Base-by-base conservation (phyloP, 2,797 vertebrate species). In the Danio albolineatus region DNA sequence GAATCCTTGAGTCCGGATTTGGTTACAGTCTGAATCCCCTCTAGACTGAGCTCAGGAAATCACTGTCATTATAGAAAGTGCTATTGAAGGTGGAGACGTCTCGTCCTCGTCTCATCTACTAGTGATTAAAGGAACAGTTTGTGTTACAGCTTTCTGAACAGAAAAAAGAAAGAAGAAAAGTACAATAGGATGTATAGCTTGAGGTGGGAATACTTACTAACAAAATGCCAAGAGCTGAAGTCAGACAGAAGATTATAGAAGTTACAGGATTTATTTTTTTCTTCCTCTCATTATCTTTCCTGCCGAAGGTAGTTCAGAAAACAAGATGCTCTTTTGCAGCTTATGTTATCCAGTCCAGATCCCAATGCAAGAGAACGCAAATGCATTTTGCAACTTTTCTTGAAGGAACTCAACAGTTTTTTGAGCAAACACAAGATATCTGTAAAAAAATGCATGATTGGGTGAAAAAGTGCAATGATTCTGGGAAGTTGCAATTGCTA, bases 31-130 rank as follows among this genome's bases (percentile, higher is more conserved):
- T 51, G 67, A 71, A 79, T 79, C 79, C 72, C 62, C 78, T 79
- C 78, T 38, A 65, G 67, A 78, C 61, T 79, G 46, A 70, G 60
- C 65, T 81, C 78, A 87, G 89, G 89, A 90, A 90, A 91, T 89
- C 10, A 84, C 61, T 48, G 81, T 88, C 82, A 78, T 89, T 87
- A 87, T 83, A 87, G 88, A 91, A 91, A 90, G 91, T 90, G 86
- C 73, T 19, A 17, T 53, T 83, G 89, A 89, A 8, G 80, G 82
- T 73, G 82, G 53, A 85, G 83, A 88, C 76, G 4, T 77, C 53
- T 48, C 72, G 17, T n/a, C 19, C 73, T 36, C 9, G 62, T 19
- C 17, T n/a, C 51, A 83, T 59, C 21, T 19, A 75, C 46, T 60
- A 13, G 16, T 14, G 65, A 78, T 81, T 66, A 81, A 67, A 73